A percentile compares a stretch with the other conserved stretches of the same genome.
Conservation (phyloP, 92 coral and sea anemone species). For the Paramuricea clavata region DNA sequence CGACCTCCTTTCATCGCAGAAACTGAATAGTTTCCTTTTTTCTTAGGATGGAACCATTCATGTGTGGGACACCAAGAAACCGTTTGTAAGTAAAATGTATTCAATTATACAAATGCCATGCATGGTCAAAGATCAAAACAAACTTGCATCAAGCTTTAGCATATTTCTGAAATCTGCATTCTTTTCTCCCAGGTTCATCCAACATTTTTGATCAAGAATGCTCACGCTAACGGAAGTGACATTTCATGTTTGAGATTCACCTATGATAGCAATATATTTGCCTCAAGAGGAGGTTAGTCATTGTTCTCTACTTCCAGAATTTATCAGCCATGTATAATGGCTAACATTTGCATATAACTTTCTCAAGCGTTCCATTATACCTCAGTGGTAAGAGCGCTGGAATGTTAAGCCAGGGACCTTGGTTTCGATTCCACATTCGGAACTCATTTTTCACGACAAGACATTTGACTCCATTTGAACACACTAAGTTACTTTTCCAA, state of each 20-base stretch:
- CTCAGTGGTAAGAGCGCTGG: too few relatives aligned
- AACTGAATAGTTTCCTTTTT: not conserved
- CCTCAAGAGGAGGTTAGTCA: constrained; percentile 90
- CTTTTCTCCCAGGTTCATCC: constrained; percentile 84
- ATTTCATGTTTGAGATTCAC: constrained; percentile 87
- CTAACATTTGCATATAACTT: too few relatives aligned
- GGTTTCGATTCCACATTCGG: too few relatives aligned
- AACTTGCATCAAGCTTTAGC: too few relatives aligned
- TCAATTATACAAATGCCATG: too few relatives aligned
- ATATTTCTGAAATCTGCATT: not conserved
- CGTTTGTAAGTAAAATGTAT: constrained; percentile 81
- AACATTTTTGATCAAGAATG: constrained; percentile 79
- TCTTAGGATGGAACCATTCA: constrained; percentile 95
- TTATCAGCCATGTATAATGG: too few relatives aligned
- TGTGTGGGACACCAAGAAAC: constrained; percentile 94
- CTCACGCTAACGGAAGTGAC: constrained; percentile 91
- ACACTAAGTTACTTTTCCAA: too few relatives aligned
- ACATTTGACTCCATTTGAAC: too few relatives aligned
- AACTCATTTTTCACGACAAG: too few relatives aligned
- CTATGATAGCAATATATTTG: constrained; percentile 78
- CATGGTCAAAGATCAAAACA: too few relatives aligned
- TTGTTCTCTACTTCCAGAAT: not conserved
- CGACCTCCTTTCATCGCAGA: not conserved
- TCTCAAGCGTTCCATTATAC: too few relatives aligned
- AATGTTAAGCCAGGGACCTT: too few relatives aligned